Evolutionary conservation across 2,113 vertebrate genomes (phyloP).

Genomic region (Pluvialis apricaria): DNA sequence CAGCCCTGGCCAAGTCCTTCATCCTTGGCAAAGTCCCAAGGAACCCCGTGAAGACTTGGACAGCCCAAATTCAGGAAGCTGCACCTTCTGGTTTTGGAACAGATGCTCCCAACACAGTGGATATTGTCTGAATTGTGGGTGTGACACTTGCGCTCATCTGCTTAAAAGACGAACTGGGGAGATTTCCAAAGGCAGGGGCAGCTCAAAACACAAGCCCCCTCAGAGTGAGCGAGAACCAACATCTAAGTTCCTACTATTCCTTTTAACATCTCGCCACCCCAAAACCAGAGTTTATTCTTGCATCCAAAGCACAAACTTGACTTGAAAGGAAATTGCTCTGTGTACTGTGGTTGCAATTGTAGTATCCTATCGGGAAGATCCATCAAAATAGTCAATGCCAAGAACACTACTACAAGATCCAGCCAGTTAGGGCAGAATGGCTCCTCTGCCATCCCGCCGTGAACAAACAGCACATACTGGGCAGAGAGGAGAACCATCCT

Average conservation of each 20-base stretch:
- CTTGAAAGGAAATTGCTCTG: neutral
- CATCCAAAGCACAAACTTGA: neutral
- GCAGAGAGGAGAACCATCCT: neutral
- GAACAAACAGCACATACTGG: fast-evolving
- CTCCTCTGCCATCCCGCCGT: neutral
- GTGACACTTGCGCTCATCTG: fast-evolving
- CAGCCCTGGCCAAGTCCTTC: neutral
- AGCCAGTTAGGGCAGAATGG: slow-evolving; percentile 1
- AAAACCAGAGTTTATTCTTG: neutral
- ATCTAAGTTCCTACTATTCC: neutral
- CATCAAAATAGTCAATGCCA: neutral
- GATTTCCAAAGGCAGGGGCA: neutral
- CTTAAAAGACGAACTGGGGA: neutral
- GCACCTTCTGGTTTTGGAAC: neutral
- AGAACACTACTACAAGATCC: neutral
- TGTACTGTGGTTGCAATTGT: fast-evolving
- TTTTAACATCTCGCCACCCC: neutral
- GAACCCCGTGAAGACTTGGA: neutral
- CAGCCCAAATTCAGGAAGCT: neutral
- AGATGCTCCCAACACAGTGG: neutral
- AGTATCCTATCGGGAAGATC: neutral
- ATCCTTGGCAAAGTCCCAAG: neutral
- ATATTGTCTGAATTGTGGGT: fast-evolving
- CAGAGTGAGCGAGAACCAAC: neutral
- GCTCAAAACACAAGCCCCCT: neutral